Percentiles rank a stretch among this genome's conserved stretches.
phyloP scores from a whole-genome alignment of 2,113 vertebrate genomes.

The Mellivora capensis region DNA sequence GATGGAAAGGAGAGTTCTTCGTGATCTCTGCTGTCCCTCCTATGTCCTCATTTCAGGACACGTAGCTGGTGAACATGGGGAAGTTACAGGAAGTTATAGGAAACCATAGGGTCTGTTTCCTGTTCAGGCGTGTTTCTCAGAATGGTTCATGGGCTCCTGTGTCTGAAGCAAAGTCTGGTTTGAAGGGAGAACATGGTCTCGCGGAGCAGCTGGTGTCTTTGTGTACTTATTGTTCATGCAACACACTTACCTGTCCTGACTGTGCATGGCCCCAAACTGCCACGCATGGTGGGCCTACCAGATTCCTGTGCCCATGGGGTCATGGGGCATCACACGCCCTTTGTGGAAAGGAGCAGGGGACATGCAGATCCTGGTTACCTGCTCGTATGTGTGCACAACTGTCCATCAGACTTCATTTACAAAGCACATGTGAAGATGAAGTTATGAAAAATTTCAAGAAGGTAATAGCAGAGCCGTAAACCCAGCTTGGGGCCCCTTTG shows the following conservation, averaged over 20 bases:
- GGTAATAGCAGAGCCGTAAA: neutral
- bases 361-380: accelerated
- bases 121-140: neutral
- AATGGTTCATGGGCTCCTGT: too few relatives aligned
- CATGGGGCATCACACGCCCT: accelerated
- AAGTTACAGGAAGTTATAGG: neutral
- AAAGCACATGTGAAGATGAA: neutral
- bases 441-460: neutral
- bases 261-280: neutral
- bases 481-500: neutral
- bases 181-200: neutral
- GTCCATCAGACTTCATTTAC: neutral
- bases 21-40: neutral
- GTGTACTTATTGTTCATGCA: accelerated
- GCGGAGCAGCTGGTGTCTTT: accelerated
- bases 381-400: accelerated
- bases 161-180: neutral
- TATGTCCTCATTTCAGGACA: neutral
- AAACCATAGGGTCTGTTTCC: accelerated
- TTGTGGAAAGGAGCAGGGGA: neutral
- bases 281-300: accelerated
- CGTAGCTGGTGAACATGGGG: neutral
- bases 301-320: neutral
- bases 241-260: accelerated
- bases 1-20: neutral